These are phyloP conservation scores for Chionomys nivalis DNA, from an alignment of 2,113 vertebrate genomes.

Conservation along the genomic window DNA sequence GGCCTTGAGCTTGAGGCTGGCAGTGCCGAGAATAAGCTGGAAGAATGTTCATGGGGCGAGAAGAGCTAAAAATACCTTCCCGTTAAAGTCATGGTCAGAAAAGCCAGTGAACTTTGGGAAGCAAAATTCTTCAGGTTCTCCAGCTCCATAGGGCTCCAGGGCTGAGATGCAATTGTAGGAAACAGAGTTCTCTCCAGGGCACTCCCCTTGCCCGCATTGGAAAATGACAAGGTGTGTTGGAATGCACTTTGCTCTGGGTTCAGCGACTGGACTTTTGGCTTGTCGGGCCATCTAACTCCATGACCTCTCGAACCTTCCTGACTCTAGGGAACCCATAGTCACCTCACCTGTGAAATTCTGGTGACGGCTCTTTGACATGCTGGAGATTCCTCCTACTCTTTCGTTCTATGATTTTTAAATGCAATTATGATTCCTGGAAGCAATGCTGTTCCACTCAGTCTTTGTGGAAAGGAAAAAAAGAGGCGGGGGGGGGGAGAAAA, in stretches of 20 bases:
- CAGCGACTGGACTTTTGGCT: background rate
- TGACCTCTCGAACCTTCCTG: background rate
- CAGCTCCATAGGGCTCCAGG: background rate
- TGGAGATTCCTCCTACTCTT: background rate
- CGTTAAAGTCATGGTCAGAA: constrained; percentile 58
- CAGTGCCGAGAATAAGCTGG: background rate
- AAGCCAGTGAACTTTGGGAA: constrained; percentile 38
- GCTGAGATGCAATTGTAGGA: constrained; percentile 59
- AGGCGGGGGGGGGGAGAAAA: constrained; percentile 80
- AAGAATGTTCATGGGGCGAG: background rate
- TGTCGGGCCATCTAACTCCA: background rate
- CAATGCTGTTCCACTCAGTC: constrained; percentile 60
- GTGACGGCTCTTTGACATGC: background rate
- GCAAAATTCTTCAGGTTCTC: constrained; percentile 41
- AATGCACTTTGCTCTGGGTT: background rate
- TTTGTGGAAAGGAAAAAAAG: constrained; percentile 73
- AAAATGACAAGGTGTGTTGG: constrained; percentile 71
- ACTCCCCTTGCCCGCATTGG: constrained; percentile 28
- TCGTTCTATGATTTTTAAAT: background rate
- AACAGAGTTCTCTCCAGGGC: constrained; percentile 22
- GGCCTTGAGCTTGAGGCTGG: constrained; percentile 9
- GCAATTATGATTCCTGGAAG: constrained; percentile 53
- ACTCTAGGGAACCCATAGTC: background rate
- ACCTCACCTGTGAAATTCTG: constrained; percentile 32
- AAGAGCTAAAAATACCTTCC: constrained; percentile 64